Evolutionary conservation across 2,888 invertebrate species (phyloP).

Genomic region (Amphipoea lucens): DNA sequence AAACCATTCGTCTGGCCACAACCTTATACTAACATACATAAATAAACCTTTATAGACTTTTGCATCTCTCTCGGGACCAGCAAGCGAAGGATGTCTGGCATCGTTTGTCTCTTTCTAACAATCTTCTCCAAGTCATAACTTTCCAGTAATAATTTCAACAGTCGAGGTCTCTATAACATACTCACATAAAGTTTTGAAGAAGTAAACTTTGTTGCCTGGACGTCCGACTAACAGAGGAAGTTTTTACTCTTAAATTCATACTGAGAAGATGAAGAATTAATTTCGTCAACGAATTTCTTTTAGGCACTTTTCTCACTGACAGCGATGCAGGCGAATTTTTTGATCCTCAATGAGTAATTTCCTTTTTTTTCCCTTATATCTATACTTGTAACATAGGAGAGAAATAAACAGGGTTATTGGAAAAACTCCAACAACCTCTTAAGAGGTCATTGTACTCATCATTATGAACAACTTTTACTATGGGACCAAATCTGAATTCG

Average conservation of each 20-base stretch:
- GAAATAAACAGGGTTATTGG: no score
- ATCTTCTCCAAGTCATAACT: constrained; percentile 36
- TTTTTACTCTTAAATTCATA: not conserved
- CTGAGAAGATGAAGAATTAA: constrained; percentile 1
- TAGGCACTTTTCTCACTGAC: not conserved
- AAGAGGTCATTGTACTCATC: no score
- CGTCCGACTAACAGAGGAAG: not conserved
- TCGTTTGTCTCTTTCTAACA: constrained; percentile 11
- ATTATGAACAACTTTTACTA: no score
- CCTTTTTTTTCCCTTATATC: no score
- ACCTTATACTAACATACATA: constrained; percentile 21
- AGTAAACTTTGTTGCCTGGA: constrained; percentile 23
- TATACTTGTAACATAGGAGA: no score
- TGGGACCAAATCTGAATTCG: no score
- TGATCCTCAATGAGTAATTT: not conserved
- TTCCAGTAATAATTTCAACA: constrained; percentile 25
- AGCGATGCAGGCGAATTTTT: not conserved
- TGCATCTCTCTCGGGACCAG: constrained; percentile 21
- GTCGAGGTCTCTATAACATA: constrained; percentile 21
- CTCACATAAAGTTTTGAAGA: constrained; percentile 21
- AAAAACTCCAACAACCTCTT: no score
- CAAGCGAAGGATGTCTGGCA: constrained; percentile 24
- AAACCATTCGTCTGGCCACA: constrained; percentile 2
- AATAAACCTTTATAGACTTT: constrained; percentile 26
- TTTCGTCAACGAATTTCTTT: not conserved